Conservation (phyloP, 2,113 vertebrate species). For the Oncorhynchus tshawytscha region DNA sequence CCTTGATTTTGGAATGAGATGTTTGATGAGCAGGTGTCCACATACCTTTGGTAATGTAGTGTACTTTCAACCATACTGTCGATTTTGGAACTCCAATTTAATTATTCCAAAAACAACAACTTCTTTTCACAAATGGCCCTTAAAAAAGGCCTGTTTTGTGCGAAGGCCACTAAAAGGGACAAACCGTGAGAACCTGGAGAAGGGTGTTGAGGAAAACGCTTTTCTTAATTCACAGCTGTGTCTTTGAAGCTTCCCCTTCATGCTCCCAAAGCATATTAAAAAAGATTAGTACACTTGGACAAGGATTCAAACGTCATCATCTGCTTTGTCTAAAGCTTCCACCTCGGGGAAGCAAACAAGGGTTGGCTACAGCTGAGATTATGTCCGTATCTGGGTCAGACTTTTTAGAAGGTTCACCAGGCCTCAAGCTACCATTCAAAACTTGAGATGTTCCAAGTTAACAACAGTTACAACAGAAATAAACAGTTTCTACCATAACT, state of each 20-base stretch:
- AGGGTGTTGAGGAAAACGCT: slow-evolving; percentile 27
- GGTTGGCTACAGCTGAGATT: background rate
- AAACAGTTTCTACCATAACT: background rate
- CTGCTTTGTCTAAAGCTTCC: slow-evolving; percentile 25
- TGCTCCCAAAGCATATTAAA: slow-evolving; percentile 25
- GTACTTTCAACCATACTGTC: no score
- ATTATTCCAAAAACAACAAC: no score
- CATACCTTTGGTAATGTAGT: no score
- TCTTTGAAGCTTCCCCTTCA: background rate
- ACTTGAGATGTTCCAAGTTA: background rate
- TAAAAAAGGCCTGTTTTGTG: no score
- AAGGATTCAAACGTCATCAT: slow-evolving; percentile 14
- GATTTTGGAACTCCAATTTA: no score
- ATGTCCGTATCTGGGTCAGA: slow-evolving; percentile 31
- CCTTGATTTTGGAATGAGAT: no score
- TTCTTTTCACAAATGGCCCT: no score
- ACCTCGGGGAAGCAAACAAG: background rate
- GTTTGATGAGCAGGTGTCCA: no score
- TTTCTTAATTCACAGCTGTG: slow-evolving; percentile 11
- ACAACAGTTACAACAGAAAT: background rate
- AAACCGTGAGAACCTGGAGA: background rate
- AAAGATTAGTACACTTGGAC: slow-evolving; percentile 18
- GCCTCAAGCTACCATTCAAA: background rate
- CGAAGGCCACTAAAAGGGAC: background rate
- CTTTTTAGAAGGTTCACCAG: background rate